Conservation (phyloP, 2,888 invertebrate genomes). For the Copidosoma aretas region DNA sequence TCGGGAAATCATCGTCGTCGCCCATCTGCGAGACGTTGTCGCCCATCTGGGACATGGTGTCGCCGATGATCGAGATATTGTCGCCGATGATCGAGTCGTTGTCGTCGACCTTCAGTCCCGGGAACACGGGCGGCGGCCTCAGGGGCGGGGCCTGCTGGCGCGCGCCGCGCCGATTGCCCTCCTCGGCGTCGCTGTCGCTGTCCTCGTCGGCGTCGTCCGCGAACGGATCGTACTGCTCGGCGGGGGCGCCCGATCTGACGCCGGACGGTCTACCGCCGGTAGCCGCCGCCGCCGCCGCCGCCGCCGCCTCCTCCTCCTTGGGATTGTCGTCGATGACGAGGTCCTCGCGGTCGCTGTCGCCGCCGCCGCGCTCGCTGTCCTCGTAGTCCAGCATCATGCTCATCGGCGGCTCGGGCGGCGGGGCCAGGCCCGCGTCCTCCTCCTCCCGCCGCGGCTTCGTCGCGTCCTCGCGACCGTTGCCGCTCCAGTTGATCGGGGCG, state of each 20-base stretch:
- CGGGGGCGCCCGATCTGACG: conserved; percentile 23
- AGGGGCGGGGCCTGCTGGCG: conserved; percentile 31
- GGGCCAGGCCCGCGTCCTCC: conserved; percentile 50
- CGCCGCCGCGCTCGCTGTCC: conserved; percentile 58
- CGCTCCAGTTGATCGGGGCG: background rate
- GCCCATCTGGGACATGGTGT: conserved; percentile 24
- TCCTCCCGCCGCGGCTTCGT: conserved; percentile 26
- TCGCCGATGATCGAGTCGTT: conserved; percentile 36
- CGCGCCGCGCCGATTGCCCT: background rate
- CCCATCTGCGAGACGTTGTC: conserved; percentile 2
- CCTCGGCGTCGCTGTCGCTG: conserved; percentile 55
- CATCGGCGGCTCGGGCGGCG: conserved; percentile 63
- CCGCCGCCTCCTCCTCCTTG: conserved; percentile 55
- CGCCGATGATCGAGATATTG: conserved; percentile 23
- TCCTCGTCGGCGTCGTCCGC: conserved; percentile 47
- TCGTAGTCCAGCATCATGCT: conserved; percentile 59
- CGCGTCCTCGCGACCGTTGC: conserved; percentile 53
- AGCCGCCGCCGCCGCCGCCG: conserved; percentile 58
- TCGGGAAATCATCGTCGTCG: conserved; percentile 10
- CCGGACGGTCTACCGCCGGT: conserved; percentile 43
- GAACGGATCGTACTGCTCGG: conserved; percentile 59
- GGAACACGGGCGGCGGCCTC: conserved; percentile 45
- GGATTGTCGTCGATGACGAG: conserved; percentile 60
- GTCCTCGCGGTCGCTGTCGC: conserved; percentile 58
- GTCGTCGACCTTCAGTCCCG: conserved; percentile 41